A percentile compares a stretch with the other conserved stretches of the same genome.
phyloP scores from a whole-genome alignment of 2,888 invertebrate genomes.

The Idaea straminata region DNA sequence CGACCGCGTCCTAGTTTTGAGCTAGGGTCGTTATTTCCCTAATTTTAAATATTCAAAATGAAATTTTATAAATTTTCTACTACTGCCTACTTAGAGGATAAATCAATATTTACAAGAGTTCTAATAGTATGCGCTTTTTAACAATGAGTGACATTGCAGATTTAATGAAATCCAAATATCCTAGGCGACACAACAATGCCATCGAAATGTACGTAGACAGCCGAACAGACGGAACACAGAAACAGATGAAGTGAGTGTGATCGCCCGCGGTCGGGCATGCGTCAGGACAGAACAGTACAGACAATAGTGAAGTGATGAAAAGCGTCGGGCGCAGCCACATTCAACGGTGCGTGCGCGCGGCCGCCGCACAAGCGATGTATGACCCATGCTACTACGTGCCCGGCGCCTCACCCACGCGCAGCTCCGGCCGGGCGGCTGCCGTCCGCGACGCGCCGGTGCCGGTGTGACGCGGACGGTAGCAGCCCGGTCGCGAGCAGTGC shows the following conservation, averaged over 20 bases:
- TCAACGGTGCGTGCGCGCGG: slow-evolving; percentile 78
- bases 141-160: slow-evolving; percentile 75
- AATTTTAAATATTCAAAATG: slow-evolving; percentile 42
- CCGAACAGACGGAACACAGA: slow-evolving; percentile 76
- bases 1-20: slow-evolving; percentile 53
- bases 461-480: slow-evolving; percentile 17
- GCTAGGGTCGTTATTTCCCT: slow-evolving; percentile 44
- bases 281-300: slow-evolving; percentile 78
- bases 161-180: slow-evolving; percentile 71
- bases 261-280: slow-evolving; percentile 78
- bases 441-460: slow-evolving; percentile 20
- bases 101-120: slow-evolving; percentile 71
- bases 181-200: slow-evolving; percentile 71
- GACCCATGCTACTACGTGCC: slow-evolving; percentile 78
- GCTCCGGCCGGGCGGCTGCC: slow-evolving; percentile 35
- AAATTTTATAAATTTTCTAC: slow-evolving; percentile 50
- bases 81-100: slow-evolving; percentile 62
- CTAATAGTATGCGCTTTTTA: slow-evolving; percentile 76
- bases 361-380: slow-evolving; percentile 78
- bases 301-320: slow-evolving; percentile 79
- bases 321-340: slow-evolving; percentile 80
- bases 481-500: slow-evolving; percentile 13
- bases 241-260: slow-evolving; percentile 79
- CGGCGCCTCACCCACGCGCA: slow-evolving; percentile 33
- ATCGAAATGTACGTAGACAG: slow-evolving; percentile 74